These are phyloP conservation scores for Timema podura DNA, from an alignment of 2,888 invertebrate genomes.

Conservation along the genomic window DNA sequence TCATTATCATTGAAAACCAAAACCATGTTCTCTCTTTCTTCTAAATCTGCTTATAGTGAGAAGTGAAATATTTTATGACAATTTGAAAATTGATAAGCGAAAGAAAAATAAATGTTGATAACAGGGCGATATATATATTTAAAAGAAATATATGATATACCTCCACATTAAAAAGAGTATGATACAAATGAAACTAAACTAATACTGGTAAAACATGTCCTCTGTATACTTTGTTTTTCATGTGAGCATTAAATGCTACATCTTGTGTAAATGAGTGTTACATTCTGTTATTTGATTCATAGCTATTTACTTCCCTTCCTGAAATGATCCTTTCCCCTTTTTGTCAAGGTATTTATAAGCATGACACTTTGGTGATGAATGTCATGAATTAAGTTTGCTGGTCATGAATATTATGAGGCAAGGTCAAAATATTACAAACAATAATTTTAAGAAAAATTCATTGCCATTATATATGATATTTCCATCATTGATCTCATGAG, in stretches of 20 bases:
- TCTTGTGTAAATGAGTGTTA: conserved; percentile 34
- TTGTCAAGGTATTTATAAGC: no score
- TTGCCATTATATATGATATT: no score
- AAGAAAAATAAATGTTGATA: conserved; percentile 20
- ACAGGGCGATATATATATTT: conserved; percentile 24
- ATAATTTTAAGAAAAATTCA: no score
- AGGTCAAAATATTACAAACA: no score
- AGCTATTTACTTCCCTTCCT: no score
- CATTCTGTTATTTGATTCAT: conserved; percentile 22
- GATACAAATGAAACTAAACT: conserved; percentile 19
- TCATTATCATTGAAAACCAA: conserved; percentile 20
- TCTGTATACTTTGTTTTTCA: conserved; percentile 32
- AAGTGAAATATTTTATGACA: conserved; percentile 26
- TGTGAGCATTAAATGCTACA: conserved; percentile 37
- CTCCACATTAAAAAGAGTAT: conserved; percentile 27
- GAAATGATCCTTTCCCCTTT: no score
- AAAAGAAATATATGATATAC: conserved; percentile 25
- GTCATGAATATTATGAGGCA: no score
- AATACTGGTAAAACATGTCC: conserved; percentile 29
- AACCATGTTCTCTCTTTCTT: conserved; percentile 9
- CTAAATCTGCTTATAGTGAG: conserved; percentile 18
- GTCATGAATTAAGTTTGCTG: no score
- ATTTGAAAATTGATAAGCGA: conserved; percentile 20
- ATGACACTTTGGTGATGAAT: no score
- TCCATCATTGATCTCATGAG: no score